Conservation (phyloP, 2,113 vertebrate genomes). For the Tenebrosternarchus preto region DNA sequence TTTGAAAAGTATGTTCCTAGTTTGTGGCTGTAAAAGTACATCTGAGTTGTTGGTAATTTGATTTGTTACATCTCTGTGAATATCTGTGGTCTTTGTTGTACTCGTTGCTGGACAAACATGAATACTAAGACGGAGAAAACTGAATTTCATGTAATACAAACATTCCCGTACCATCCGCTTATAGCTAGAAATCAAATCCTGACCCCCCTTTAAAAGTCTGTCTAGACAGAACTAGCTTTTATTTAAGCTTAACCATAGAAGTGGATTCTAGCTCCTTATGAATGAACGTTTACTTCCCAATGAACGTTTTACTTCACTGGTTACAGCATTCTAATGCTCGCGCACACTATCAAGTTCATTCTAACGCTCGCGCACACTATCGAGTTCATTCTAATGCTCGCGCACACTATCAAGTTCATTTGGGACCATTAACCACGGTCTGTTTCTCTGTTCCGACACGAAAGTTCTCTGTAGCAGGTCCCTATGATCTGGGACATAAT, state of each 20-base stretch:
- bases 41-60: not conserved
- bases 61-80: constrained; percentile 15
- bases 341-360: too few species aligned
- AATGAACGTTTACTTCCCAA: constrained; percentile 18
- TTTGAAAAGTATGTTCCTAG: not conserved
- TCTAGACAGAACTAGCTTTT: constrained; percentile 18
- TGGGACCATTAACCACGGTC: not conserved
- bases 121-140: not conserved
- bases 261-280: constrained; percentile 2
- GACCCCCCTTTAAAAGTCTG: too few species aligned
- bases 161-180: not conserved
- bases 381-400: too few species aligned
- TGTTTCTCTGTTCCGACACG: not conserved
- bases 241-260: constrained; percentile 7
- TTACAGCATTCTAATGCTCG: not conserved
- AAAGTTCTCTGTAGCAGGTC: constrained; percentile 4
- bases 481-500: constrained; percentile 1
- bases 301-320: not conserved
- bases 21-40: not conserved
- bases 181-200: constrained; percentile 16
- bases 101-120: constrained; percentile 14
- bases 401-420: constrained; percentile 9
- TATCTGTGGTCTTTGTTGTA: not conserved
- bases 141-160: not conserved
- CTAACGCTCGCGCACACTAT: too few species aligned